Evolutionary conservation across 2,113 vertebrate genomes (phyloP).

Genomic region (Gymnobelideus leadbeateri): DNA sequence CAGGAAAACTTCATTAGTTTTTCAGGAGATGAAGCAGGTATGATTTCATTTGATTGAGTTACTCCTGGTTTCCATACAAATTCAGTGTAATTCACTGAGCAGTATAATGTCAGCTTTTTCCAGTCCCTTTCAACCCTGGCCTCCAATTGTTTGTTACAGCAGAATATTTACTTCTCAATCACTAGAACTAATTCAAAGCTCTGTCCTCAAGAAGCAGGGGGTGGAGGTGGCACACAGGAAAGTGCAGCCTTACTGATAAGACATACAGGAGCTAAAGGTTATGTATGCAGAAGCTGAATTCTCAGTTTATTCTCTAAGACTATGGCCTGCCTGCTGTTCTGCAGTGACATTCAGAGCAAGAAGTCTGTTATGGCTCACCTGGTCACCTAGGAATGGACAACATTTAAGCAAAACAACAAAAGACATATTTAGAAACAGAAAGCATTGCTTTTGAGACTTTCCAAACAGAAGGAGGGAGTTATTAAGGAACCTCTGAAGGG

Average conservation of each 20-base stretch:
- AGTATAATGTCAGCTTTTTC: neutral
- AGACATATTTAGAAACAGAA: constrained; percentile 71
- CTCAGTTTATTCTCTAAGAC: constrained; percentile 56
- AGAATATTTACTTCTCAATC: constrained; percentile 60
- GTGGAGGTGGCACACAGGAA: constrained; percentile 49
- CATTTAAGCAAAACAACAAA: constrained; percentile 52
- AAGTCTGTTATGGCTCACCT: constrained; percentile 52
- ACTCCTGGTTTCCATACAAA: neutral
- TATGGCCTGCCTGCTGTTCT: constrained; percentile 66
- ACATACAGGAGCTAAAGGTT: constrained; percentile 66
- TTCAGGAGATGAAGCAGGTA: neutral
- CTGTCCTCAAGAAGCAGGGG: neutral
- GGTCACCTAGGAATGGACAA: neutral
- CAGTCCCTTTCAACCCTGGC: neutral
- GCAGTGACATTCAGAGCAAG: constrained; percentile 65
- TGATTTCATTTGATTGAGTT: neutral
- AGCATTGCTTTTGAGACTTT: neutral
- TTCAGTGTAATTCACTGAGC: neutral
- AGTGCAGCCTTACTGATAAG: constrained; percentile 63
- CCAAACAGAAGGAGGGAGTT: neutral
- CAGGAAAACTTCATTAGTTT: fast-evolving
- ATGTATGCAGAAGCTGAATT: constrained; percentile 36
- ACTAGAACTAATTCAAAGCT: constrained; percentile 53
- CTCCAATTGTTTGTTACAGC: neutral
- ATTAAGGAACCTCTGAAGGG: neutral